phyloP scores from a whole-genome alignment of 2,797 vertebrate genomes.

The Gastrophryne carolinensis region DNA sequence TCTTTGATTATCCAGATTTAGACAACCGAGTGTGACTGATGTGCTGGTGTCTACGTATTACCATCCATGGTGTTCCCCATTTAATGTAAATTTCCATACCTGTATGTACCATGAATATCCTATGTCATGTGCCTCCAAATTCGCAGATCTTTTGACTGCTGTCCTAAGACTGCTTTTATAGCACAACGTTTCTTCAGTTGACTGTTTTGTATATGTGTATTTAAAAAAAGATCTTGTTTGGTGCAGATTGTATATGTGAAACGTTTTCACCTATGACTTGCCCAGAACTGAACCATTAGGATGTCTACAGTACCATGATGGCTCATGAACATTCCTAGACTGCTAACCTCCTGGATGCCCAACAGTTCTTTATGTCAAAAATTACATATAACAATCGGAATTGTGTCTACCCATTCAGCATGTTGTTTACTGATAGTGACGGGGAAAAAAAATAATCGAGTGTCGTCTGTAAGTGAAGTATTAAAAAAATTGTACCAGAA shows the following conservation, averaged over 20 bases:
- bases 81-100: constrained; percentile 59
- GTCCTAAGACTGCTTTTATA: background rate
- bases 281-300: background rate
- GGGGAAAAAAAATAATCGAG: constrained; percentile 62
- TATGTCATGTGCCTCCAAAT: constrained; percentile 55
- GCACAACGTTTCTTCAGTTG: constrained; percentile 54
- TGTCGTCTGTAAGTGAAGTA: constrained; percentile 56
- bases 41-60: constrained; percentile 61
- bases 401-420: constrained; percentile 66
- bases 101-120: constrained; percentile 60
- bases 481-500: constrained; percentile 54
- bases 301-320: constrained; percentile 54
- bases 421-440: constrained; percentile 65
- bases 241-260: constrained; percentile 80
- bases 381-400: constrained; percentile 52
- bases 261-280: constrained; percentile 70
- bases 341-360: constrained; percentile 53
- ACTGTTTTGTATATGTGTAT: constrained; percentile 74
- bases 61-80: constrained; percentile 41
- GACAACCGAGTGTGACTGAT: constrained; percentile 66
- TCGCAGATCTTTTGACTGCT: background rate
- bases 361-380: constrained; percentile 55
- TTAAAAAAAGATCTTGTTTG: constrained; percentile 59
- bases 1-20: constrained; percentile 73
- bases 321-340: constrained; percentile 70